phyloP scores from a whole-genome alignment of 2,797 vertebrate genomes.

The Pteronotus mesoamericanus region DNA sequence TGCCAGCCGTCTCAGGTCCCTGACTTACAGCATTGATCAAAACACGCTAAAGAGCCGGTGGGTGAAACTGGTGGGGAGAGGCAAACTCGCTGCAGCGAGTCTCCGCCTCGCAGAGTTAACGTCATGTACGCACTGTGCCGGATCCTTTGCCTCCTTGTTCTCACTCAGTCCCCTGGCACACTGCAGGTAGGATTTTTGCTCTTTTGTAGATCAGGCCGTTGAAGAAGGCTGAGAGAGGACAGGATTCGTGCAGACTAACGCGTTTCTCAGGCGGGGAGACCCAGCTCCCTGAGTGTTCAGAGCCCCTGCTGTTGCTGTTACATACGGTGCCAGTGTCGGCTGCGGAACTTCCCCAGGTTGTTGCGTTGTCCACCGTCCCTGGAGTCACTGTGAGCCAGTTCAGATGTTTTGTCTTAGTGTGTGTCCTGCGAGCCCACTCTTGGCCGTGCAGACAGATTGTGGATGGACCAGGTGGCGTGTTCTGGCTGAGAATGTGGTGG shows the following conservation, averaged over 20 bases:
- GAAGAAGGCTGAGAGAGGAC: not conserved
- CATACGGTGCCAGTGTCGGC: not conserved
- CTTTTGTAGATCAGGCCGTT: not conserved
- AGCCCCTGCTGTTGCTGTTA: not conserved
- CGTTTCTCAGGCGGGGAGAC: not conserved
- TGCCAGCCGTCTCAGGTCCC: not conserved
- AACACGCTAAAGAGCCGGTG: not conserved
- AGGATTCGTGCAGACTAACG: not conserved
- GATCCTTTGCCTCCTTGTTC: not conserved
- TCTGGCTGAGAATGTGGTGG: not conserved
- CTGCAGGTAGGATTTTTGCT: not conserved
- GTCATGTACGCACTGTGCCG: rapidly evolving
- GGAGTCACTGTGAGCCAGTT: not conserved
- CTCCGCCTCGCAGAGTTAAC: not conserved
- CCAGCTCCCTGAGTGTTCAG: not conserved
- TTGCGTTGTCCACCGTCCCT: not conserved
- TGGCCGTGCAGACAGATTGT: not conserved
- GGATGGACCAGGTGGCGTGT: not conserved
- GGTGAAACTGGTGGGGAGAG: not conserved
- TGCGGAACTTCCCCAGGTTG: rapidly evolving
- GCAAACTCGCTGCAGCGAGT: not conserved
- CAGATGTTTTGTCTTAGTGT: not conserved
- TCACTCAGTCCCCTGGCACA: not conserved
- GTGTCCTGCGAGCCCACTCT: not conserved
- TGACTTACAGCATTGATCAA: not conserved